Base-by-base conservation (phyloP, 2,888 invertebrate species). In the Sipha maydis region DNA sequence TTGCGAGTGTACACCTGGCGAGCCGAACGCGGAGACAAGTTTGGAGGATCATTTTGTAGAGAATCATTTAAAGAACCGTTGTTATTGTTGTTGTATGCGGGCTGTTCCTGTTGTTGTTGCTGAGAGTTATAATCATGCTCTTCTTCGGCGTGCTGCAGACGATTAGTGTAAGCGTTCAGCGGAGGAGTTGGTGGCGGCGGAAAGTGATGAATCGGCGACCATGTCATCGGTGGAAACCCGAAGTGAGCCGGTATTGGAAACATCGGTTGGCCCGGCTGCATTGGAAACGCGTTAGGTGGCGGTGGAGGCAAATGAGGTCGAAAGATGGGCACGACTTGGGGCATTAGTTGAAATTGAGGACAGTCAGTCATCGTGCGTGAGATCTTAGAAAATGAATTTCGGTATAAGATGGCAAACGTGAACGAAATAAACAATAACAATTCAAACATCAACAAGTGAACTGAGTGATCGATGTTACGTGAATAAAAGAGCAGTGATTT, bases 151-250 rank as follows among this genome's bases (percentile, higher is more conserved):
- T 38, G 48, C 48, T 48, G 61, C 19, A 25, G 61, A 21, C 21
- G 25, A 61, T 69, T 69, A 7, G 25, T 31, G 41, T 31, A 80
- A 5, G 28, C 38, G 9, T 28, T 28, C 11, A 71, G 73, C 54
- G 76, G 76, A 21, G 31, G 41, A 25, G 78, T 54, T 3, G 67
- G 54, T 28, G 71, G 54, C 17, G 61, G 80, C 0, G 73, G 73
- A 75, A 61, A 82, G 0, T 38, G 75, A 75, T 41, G 75, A 11
- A 82, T 31, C n/a, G 82, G 75, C 28, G 88, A 67, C 88, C 88
- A 88, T 0, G 88, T 48, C 3, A 82, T 31, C 3, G 88, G 80
- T 14, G 82, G 75, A 82, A 67, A 88, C 2, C 80, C 86, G 38
- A 80, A 86, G 21, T 86, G 80, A 1, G 86, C 0, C 0, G 86